phyloP scores from a whole-genome alignment of 2,888 invertebrate species.

The Pristionchus japonicus region DNA sequence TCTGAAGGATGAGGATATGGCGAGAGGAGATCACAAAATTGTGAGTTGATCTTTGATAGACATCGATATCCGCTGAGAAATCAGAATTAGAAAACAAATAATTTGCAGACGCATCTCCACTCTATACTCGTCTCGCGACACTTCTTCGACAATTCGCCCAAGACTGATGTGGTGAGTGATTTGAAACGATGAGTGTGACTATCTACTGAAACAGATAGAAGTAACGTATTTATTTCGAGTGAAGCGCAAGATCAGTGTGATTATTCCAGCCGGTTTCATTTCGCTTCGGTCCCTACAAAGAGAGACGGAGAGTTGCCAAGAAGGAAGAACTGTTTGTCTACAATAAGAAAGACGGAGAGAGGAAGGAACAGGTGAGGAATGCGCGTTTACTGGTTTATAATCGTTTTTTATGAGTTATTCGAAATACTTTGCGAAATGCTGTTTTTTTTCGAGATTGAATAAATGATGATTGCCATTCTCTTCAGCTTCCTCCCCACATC shows the following conservation, averaged over 20 bases:
- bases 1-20: neutral
- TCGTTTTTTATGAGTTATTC: neutral
- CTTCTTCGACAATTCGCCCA: conserved; percentile 18
- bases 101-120: neutral
- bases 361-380: neutral
- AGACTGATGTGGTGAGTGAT: conserved; percentile 10
- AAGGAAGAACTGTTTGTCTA: neutral
- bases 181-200: neutral
- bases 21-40: neutral
- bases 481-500: neutral
- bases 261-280: neutral
- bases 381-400: too few relatives aligned
- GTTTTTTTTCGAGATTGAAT: too few relatives aligned
- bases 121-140: neutral
- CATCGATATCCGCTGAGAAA: too few relatives aligned
- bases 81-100: too few relatives aligned
- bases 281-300: neutral
- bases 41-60: neutral
- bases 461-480: too few relatives aligned
- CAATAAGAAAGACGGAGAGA: conserved; percentile 1
- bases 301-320: neutral
- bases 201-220: neutral
- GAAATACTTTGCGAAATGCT: too few relatives aligned
- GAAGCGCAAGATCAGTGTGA: neutral
- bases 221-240: neutral